Evolutionary conservation across 2,113 vertebrate species (phyloP).

Genomic region (Eurystomus gularis): DNA sequence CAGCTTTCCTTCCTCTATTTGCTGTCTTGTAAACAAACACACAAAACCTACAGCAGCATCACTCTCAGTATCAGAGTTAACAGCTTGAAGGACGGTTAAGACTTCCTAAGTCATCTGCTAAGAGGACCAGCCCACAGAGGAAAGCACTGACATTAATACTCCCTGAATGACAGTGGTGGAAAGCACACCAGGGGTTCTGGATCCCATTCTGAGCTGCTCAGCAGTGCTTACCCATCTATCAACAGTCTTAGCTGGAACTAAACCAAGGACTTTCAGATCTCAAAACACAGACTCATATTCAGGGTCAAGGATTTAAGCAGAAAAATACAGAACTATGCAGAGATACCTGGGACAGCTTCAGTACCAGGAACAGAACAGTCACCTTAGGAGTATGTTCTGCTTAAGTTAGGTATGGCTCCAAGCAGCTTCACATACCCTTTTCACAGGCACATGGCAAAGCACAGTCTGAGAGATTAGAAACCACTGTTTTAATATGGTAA

Average conservation of each 20-base stretch:
- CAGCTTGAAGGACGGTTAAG: neutral
- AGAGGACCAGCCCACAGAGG: neutral
- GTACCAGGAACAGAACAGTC: neutral
- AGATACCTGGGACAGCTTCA: neutral
- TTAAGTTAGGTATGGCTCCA: neutral
- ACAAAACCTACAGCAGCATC: neutral
- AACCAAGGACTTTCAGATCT: neutral
- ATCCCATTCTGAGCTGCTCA: neutral
- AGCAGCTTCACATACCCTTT: neutral
- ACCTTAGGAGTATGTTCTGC: neutral
- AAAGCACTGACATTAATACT: neutral
- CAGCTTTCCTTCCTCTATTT: neutral
- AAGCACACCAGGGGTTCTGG: neutral
- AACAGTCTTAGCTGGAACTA: neutral
- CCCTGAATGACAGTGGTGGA: neutral
- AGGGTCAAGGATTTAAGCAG: neutral
- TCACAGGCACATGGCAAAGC: neutral
- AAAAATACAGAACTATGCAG: neutral
- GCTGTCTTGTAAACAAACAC: neutral
- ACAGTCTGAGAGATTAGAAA: neutral
- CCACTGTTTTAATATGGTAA: neutral
- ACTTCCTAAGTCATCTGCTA: neutral
- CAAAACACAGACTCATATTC: neutral
- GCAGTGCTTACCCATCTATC: neutral
- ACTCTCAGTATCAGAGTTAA: neutral